A percentile compares a stretch with the other conserved stretches of the same genome.
phyloP scores from a whole-genome alignment of 2,888 invertebrate genomes.

The Crossocerus cetratus region DNA sequence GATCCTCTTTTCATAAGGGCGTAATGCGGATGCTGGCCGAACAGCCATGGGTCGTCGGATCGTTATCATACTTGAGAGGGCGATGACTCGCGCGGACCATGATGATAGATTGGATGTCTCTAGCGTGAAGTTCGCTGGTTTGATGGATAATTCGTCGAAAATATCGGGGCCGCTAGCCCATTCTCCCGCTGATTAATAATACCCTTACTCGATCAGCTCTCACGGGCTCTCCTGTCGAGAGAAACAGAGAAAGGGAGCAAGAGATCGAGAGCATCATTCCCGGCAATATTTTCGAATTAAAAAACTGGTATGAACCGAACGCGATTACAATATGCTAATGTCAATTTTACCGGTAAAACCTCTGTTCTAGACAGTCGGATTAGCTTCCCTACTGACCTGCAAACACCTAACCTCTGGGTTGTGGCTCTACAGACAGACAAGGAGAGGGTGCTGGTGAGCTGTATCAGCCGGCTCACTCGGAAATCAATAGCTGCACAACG shows the following conservation, averaged over 20 bases:
- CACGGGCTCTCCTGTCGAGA: slow-evolving; percentile 8
- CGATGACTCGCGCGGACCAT: slow-evolving; percentile 33
- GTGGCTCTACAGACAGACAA: too few species aligned
- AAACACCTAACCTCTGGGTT: too few species aligned
- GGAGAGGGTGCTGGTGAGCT: slow-evolving; percentile 15
- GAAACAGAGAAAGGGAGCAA: too few species aligned
- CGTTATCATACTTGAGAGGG: slow-evolving; percentile 42
- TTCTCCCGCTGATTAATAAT: slow-evolving; percentile 42
- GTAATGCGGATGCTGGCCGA: slow-evolving; percentile 31
- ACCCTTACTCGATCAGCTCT: slow-evolving; percentile 40
- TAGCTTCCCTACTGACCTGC: too few species aligned
- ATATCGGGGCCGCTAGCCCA: slow-evolving; percentile 16
- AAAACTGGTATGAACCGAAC: background rate
- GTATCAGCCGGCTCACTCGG: slow-evolving; percentile 18
- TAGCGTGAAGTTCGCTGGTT: slow-evolving; percentile 30
- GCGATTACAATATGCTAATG: too few species aligned
- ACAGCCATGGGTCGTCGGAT: slow-evolving; percentile 21
- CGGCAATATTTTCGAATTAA: background rate
- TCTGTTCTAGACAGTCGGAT: too few species aligned
- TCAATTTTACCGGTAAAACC: too few species aligned
- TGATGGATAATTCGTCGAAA: slow-evolving; percentile 47
- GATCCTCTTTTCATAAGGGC: slow-evolving; percentile 71
- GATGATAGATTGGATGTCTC: slow-evolving; percentile 50
- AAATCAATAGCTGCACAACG: slow-evolving; percentile 3
- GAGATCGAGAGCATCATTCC: background rate